phyloP scores from a whole-genome alignment of 2,888 invertebrate species.

The Tenthredo scrophulariae region DNA sequence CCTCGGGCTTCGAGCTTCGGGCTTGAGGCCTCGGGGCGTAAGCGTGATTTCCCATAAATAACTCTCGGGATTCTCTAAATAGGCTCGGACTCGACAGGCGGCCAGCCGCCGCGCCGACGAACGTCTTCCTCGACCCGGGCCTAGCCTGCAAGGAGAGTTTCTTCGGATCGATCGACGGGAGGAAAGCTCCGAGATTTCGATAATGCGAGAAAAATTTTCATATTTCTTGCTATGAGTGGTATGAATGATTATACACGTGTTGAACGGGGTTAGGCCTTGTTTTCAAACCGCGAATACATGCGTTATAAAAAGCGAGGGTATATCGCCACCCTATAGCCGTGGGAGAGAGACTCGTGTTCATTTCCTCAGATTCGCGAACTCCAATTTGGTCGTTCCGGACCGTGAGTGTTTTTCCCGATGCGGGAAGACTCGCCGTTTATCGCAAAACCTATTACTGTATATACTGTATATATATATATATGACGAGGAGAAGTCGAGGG shows the following conservation, averaged over 20 bases:
- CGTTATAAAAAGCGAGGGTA: not conserved
- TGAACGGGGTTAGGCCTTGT: not conserved
- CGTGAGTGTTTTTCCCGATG: constrained; percentile 34
- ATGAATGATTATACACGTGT: not conserved
- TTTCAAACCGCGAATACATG: not conserved
- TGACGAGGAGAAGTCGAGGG: not conserved
- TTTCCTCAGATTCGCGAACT: constrained; percentile 4
- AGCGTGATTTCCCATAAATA: constrained; percentile 49
- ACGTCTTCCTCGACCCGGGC: constrained; percentile 32
- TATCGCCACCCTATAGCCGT: not conserved
- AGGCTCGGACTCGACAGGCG: constrained; percentile 40
- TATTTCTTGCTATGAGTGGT: not conserved
- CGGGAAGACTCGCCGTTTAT: constrained; percentile 30
- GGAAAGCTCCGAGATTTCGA: not conserved
- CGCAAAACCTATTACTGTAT: constrained; percentile 39
- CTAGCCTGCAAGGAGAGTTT: not conserved
- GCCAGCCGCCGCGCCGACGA: constrained; percentile 22
- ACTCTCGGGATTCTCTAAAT: constrained; percentile 47
- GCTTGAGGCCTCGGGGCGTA: not conserved
- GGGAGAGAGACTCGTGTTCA: not conserved
- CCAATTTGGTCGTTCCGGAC: constrained; percentile 23
- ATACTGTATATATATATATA: not conserved
- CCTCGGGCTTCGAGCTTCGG: not conserved
- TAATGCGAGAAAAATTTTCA: no score
- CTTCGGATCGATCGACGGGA: not conserved